phyloP scores from a whole-genome alignment of 2,797 vertebrate species.

The Bufotes viridis region DNA sequence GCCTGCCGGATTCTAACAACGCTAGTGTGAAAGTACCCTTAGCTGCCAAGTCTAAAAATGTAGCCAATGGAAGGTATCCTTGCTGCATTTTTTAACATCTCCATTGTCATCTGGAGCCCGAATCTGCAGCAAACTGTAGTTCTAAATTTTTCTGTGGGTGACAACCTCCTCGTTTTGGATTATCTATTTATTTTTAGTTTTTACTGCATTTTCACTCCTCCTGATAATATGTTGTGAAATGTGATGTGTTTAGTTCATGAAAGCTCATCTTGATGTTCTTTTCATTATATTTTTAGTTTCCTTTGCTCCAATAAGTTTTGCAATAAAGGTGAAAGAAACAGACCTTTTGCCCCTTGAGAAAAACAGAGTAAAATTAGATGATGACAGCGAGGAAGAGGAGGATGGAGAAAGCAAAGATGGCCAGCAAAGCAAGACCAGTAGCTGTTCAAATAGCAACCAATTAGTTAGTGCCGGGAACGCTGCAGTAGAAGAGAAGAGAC shows the following conservation, averaged over 20 bases:
- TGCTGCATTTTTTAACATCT: too few species aligned
- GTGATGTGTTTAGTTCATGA: neutral
- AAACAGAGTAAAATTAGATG: constrained; percentile 92
- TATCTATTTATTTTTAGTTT: too few species aligned
- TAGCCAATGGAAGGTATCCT: too few species aligned
- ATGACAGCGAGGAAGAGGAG: constrained; percentile 93
- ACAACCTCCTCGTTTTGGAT: too few species aligned
- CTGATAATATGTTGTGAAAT: neutral
- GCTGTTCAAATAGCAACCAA: constrained; percentile 63
- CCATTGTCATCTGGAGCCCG: too few species aligned
- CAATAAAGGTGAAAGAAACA: constrained; percentile 95
- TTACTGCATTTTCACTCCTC: too few species aligned
- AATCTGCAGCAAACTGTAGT: too few species aligned
- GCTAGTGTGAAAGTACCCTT: too few species aligned
- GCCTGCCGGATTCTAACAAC: too few species aligned
- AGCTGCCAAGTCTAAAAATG: too few species aligned
- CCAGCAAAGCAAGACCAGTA: constrained; percentile 72
- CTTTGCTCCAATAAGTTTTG: constrained; percentile 98
- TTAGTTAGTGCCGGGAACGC: constrained; percentile 68
- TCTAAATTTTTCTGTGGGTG: too few species aligned
- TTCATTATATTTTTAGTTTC: constrained; percentile 77
- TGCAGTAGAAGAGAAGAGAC: constrained; percentile 86
- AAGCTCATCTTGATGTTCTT: neutral
- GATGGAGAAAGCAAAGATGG: constrained; percentile 79
- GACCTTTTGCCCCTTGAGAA: constrained; percentile 96